Conservation (phyloP, 2,113 vertebrate genomes). For the Oceanodroma tethys region DNA sequence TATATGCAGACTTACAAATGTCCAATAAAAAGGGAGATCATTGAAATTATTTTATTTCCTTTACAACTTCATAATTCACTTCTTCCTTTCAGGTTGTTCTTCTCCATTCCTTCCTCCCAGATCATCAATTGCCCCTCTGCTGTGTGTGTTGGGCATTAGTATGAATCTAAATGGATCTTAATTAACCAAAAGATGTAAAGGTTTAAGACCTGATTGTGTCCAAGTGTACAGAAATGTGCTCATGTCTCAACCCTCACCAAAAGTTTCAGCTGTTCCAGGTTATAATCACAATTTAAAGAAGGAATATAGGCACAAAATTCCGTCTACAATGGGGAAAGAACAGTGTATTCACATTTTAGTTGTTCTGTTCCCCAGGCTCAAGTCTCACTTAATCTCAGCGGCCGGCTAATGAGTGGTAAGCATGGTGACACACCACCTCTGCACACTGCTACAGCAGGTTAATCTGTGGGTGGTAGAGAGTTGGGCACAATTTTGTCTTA, state of each 20-base stretch:
- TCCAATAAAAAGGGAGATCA: background rate
- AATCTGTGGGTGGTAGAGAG: background rate
- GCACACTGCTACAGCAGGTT: background rate
- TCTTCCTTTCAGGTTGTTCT: background rate
- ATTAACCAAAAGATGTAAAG: background rate
- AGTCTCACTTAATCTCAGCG: background rate
- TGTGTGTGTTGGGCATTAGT: background rate
- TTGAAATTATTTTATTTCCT: background rate
- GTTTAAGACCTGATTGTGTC: background rate
- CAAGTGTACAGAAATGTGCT: background rate
- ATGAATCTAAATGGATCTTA: background rate
- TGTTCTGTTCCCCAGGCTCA: background rate
- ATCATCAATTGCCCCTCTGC: background rate
- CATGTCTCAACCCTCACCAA: background rate
- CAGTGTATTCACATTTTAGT: background rate
- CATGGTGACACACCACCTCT: background rate
- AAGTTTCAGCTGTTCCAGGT: background rate
- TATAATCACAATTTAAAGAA: background rate
- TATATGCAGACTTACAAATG: background rate
- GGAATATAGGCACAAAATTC: background rate
- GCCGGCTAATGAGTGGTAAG: background rate
- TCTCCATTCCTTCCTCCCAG: background rate
- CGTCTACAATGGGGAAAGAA: background rate
- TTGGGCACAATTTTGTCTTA: background rate
- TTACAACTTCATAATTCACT: background rate